Conservation (phyloP, 2,113 vertebrate species). For the Oncorhynchus keta region DNA sequence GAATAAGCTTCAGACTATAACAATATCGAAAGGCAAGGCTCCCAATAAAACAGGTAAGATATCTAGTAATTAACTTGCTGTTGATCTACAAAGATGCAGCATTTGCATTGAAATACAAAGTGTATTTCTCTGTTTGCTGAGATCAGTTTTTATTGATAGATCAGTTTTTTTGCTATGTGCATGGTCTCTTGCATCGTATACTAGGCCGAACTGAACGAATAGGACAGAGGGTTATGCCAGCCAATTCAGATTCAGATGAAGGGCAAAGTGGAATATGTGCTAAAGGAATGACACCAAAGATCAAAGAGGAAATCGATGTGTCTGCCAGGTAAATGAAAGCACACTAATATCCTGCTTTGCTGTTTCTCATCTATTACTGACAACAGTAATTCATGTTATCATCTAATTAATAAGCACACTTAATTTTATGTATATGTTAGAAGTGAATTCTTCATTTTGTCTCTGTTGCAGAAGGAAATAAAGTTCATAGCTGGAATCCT, state of each 20-base stretch:
- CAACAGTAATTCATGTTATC: neutral
- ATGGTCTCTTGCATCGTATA: neutral
- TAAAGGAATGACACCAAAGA: neutral
- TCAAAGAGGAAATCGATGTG: neutral
- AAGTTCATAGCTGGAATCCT: neutral
- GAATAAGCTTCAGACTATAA: slow-evolving; percentile 2
- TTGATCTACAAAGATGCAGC: neutral
- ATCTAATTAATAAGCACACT: neutral
- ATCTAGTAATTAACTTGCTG: neutral
- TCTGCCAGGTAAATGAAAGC: slow-evolving; percentile 8
- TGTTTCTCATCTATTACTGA: neutral
- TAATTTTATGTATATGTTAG: neutral
- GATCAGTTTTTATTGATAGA: neutral
- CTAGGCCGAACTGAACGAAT: neutral
- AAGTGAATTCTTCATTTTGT: neutral
- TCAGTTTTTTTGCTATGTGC: neutral
- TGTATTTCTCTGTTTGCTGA: neutral
- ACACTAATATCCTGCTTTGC: neutral
- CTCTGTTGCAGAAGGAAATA: neutral
- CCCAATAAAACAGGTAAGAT: slow-evolving; percentile 16
- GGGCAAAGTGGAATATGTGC: neutral
- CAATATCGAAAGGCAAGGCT: slow-evolving; percentile 22
- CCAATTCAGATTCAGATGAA: neutral
- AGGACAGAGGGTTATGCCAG: neutral
- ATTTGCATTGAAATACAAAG: neutral